phyloP scores from a whole-genome alignment of 53 echinoderm and acorn worm genomes.

The Echinometra lucunter region DNA sequence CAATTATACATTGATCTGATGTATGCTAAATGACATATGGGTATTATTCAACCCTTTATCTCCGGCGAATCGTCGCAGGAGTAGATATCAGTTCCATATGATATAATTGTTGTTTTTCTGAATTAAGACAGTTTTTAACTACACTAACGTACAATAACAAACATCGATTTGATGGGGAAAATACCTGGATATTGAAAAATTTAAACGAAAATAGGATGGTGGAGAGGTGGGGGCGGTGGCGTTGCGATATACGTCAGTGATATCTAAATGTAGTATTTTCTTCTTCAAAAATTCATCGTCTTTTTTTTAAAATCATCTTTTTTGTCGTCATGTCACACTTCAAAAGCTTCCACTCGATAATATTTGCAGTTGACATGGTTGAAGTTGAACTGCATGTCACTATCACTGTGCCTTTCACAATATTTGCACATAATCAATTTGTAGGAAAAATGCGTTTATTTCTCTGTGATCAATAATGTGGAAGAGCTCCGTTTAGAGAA shows the following conservation, averaged over 20 bases:
- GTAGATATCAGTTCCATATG: too few relatives aligned
- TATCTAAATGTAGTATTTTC: not conserved
- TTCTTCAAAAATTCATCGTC: not conserved
- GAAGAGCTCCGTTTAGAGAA: not conserved
- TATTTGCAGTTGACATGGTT: not conserved
- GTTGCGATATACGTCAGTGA: not conserved
- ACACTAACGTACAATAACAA: too few relatives aligned
- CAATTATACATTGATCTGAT: too few relatives aligned
- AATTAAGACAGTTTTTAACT: too few relatives aligned
- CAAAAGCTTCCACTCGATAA: not conserved
- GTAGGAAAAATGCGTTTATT: not conserved
- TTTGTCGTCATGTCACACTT: not conserved
- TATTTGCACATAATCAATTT: not conserved
- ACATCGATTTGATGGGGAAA: too few relatives aligned
- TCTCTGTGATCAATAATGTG: not conserved
- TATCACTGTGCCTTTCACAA: not conserved
- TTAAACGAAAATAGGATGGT: not conserved
- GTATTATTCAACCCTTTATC: too few relatives aligned
- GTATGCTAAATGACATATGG: too few relatives aligned
- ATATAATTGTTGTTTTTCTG: too few relatives aligned
- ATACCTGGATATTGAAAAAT: too few relatives aligned
- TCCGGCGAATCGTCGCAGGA: too few relatives aligned
- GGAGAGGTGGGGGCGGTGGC: not conserved
- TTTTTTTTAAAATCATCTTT: not conserved
- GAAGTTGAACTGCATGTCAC: not conserved